These are phyloP conservation scores for Brenthis ino DNA, from an alignment of 2,888 invertebrate genomes.

Conservation along the genomic window DNA sequence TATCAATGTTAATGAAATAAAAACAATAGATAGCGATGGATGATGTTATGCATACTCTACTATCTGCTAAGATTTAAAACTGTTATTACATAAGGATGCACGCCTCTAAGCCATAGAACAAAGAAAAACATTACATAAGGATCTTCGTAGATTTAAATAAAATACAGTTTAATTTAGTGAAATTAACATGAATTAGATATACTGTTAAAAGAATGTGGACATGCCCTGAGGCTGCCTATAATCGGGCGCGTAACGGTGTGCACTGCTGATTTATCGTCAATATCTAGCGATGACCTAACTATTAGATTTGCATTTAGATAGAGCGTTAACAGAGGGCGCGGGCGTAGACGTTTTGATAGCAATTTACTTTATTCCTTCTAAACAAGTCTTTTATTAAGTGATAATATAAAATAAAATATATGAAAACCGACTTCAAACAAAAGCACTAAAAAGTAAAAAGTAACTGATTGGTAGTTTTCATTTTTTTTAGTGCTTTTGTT, in stretches of 20 bases:
- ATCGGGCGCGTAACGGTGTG: constrained; percentile 61
- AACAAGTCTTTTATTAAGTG: constrained; percentile 41
- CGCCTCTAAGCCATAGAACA: no score
- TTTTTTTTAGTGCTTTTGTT: no score
- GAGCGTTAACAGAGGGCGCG: constrained; percentile 54
- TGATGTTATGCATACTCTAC: no score
- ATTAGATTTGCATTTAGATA: constrained; percentile 82
- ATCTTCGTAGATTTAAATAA: not conserved
- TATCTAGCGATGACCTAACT: constrained; percentile 67
- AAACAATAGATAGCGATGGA: no score
- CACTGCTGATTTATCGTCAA: constrained; percentile 76
- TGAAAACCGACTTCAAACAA: no score
- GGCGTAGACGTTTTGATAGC: constrained; percentile 49
- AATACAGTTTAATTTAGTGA: not conserved
- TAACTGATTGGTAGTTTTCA: no score
- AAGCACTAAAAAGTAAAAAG: no score
- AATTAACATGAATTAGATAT: constrained; percentile 2
- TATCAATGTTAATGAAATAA: no score
- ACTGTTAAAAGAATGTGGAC: not conserved
- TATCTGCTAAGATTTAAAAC: not conserved
- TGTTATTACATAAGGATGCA: no score
- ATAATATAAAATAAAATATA: not conserved
- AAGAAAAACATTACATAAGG: no score
- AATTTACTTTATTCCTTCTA: constrained; percentile 71
- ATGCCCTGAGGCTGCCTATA: constrained; percentile 2